These are phyloP conservation scores for Brachionus angularis DNA, from an alignment of 1,140 invertebrate species.

Conservation along the genomic window DNA sequence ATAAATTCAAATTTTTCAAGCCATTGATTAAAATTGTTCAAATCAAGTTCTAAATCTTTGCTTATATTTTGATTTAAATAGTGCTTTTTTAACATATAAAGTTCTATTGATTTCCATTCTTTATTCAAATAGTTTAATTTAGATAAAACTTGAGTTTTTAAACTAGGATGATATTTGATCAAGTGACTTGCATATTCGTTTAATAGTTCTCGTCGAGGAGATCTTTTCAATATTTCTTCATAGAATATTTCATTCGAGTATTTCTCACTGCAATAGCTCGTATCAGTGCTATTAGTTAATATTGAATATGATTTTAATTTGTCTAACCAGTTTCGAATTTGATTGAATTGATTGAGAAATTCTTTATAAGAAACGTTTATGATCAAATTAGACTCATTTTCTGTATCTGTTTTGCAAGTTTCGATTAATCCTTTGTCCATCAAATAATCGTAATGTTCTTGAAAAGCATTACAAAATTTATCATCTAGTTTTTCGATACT, in stretches of 20 bases:
- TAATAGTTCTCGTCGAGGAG: conserved; percentile 69
- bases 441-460: conserved; percentile 80
- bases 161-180: conserved; percentile 67
- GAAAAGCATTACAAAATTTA: conserved; percentile 80
- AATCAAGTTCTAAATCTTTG: conserved; percentile 49
- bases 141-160: conserved; percentile 72
- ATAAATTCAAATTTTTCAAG: conserved; percentile 62
- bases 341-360: conserved; percentile 72
- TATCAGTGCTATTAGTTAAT: conserved; percentile 47
- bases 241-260: conserved; percentile 63
- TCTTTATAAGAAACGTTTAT: conserved; percentile 69
- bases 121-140: conserved; percentile 68
- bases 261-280: conserved; percentile 52
- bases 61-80: conserved; percentile 46
- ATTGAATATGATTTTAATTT: conserved; percentile 63
- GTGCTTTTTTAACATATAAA: conserved; percentile 58
- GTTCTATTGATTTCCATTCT: conserved; percentile 70
- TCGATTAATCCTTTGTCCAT: conserved; percentile 88
- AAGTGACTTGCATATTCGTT: conserved; percentile 73
- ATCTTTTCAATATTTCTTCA: conserved; percentile 68
- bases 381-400: conserved; percentile 43
- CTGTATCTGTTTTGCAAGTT: conserved; percentile 68
- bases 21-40: conserved; percentile 64
- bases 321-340: conserved; percentile 73
- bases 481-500: conserved; percentile 56